These are phyloP conservation scores for Anolis apletophallus DNA, from an alignment of 2,797 vertebrate species.

Conservation along the genomic window DNA sequence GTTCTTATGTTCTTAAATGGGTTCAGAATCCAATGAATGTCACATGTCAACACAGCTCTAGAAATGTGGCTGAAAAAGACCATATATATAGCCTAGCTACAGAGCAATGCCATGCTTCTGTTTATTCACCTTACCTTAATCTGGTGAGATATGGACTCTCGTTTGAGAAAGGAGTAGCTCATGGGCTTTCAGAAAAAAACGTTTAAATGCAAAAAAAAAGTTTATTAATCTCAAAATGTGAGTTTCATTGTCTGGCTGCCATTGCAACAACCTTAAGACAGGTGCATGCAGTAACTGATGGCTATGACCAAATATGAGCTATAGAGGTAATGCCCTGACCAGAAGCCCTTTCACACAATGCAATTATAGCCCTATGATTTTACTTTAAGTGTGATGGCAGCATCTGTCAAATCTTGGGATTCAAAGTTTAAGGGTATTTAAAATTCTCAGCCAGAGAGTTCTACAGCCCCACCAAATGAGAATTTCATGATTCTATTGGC, in stretches of 20 bases:
- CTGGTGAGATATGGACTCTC: background rate
- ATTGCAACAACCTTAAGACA: background rate
- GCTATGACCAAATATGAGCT: background rate
- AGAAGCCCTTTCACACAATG: too few species aligned
- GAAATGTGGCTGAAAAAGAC: too few species aligned
- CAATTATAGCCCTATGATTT: too few species aligned
- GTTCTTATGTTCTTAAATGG: too few species aligned
- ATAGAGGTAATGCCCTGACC: background rate
- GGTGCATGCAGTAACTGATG: background rate
- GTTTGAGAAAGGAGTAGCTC: background rate
- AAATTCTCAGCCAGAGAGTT: too few species aligned
- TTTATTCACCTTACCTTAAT: background rate
- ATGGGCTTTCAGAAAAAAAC: background rate
- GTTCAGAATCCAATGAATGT: too few species aligned
- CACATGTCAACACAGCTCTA: too few species aligned
- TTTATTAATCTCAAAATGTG: background rate
- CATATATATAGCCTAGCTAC: background rate
- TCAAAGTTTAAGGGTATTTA: background rate
- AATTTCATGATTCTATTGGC: too few species aligned
- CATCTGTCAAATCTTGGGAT: background rate
- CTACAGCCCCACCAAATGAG: too few species aligned
- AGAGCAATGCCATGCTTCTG: background rate
- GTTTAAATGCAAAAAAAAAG: background rate
- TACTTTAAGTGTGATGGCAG: too few species aligned
- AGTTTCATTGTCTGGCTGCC: background rate